Evolutionary conservation across 1,140 invertebrate genomes (phyloP).

Genomic region (Pararge aegeria): DNA sequence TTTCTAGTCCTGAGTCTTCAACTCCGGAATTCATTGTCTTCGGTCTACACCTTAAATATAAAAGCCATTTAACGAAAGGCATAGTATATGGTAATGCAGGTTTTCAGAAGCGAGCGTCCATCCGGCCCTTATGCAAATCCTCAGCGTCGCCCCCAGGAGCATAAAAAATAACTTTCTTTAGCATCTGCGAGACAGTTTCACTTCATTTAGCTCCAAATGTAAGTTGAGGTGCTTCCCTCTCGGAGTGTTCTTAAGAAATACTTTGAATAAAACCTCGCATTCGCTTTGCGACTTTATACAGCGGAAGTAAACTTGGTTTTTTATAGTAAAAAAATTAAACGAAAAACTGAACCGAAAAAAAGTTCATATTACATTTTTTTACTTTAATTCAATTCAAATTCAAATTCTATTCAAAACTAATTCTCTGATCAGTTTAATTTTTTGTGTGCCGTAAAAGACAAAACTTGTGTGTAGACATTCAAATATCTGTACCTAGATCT

Average conservation of each 20-base stretch:
- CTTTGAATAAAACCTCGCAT: conserved; percentile 62
- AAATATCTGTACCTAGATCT: no score
- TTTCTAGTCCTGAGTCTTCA: no score
- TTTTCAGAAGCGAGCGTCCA: not conserved
- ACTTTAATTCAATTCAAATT: no score
- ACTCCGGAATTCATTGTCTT: no score
- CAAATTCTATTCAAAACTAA: no score
- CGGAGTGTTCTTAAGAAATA: conserved; percentile 56
- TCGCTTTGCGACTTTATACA: conserved; percentile 20
- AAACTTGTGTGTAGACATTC: no score
- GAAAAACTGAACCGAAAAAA: no score
- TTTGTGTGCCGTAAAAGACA: no score
- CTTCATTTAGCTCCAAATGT: conserved; percentile 71
- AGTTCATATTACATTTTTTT: no score
- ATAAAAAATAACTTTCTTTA: conserved; percentile 32
- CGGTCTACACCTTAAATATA: not conserved
- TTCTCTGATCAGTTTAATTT: no score
- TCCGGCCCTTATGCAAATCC: conserved; percentile 28
- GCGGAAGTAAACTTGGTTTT: no score
- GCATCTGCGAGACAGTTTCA: conserved; percentile 66
- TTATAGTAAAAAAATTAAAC: no score
- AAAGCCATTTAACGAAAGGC: not conserved
- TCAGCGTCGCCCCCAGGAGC: conserved; percentile 1
- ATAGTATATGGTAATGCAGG: not conserved
- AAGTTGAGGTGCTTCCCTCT: conserved; percentile 63